These are phyloP conservation scores for Drosophila ezoana DNA, from an alignment of 2,888 invertebrate species.

Conservation along the genomic window DNA sequence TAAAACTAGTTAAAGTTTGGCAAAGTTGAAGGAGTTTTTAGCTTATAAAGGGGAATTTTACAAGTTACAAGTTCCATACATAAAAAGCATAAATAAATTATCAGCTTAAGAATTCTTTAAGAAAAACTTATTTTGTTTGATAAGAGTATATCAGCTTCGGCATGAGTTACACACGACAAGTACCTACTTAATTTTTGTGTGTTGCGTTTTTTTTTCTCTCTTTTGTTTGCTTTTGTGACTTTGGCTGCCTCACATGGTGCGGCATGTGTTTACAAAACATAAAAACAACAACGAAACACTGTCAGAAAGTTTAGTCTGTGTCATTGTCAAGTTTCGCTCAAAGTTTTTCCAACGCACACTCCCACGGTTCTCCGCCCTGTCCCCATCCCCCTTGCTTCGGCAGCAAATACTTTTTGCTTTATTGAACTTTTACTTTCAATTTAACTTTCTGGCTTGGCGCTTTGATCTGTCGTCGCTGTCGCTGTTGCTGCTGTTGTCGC, in stretches of 20 bases:
- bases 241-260: conserved; percentile 48
- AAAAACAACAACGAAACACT: conserved; percentile 59
- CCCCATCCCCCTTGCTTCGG: conserved; percentile 8
- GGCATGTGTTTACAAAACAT: conserved; percentile 75
- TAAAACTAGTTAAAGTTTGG: not conserved
- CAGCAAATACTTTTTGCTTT: conserved; percentile 63
- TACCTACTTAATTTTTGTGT: conserved; percentile 22
- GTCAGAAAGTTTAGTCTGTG: conserved; percentile 71
- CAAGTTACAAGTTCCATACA: too few species aligned
- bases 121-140: not conserved
- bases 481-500: conserved; percentile 30
- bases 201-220: conserved; percentile 1
- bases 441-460: conserved; percentile 71
- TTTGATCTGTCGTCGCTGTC: conserved; percentile 45
- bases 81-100: too few species aligned
- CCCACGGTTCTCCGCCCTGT: not conserved
- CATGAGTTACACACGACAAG: not conserved
- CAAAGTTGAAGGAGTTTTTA: not conserved
- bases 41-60: too few species aligned
- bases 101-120: not conserved
- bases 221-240: conserved; percentile 48
- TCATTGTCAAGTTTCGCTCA: conserved; percentile 74
- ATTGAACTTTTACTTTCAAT: conserved; percentile 80
- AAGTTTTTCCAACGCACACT: conserved; percentile 54
- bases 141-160: conserved; percentile 37